Percentiles rank a stretch among this genome's conserved stretches.
phyloP scores from a whole-genome alignment of 2,888 invertebrate species.

The Tetrapedia diversipes region DNA sequence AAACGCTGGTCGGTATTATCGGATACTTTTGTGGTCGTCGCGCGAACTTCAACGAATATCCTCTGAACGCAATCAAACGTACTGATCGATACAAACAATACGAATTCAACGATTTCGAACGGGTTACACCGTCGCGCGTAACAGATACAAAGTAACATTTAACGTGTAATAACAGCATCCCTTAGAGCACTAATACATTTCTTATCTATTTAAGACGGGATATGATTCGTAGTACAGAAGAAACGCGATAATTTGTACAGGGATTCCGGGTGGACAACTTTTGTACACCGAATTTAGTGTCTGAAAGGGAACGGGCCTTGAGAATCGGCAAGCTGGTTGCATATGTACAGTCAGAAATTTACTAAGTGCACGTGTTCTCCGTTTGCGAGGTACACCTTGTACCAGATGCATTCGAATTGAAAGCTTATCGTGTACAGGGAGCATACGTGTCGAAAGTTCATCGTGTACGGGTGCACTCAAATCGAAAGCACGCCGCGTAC shows the following conservation, averaged over 20 bases:
- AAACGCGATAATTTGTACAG: not conserved
- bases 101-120: not conserved
- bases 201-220: not conserved
- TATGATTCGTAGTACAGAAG: not conserved
- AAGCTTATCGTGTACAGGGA: too few species aligned
- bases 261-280: not conserved
- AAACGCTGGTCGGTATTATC: conserved; percentile 44
- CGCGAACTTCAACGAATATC: not conserved
- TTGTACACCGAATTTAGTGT: not conserved
- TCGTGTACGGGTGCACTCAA: not conserved
- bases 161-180: conserved; percentile 10
- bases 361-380: not conserved
- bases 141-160: conserved; percentile 18
- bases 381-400: too few species aligned
- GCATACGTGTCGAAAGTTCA: not conserved
- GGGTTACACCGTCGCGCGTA: not conserved
- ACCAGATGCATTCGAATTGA: too few species aligned
- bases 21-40: conserved; percentile 35
- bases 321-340: too few species aligned
- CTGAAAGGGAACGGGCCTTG: not conserved
- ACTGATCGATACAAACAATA: too few species aligned
- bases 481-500: too few species aligned
- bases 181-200: not conserved
- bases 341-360: not conserved
- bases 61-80: not conserved